phyloP scores from a whole-genome alignment of 2,797 vertebrate genomes.

The Gephyroberyx darwinii region DNA sequence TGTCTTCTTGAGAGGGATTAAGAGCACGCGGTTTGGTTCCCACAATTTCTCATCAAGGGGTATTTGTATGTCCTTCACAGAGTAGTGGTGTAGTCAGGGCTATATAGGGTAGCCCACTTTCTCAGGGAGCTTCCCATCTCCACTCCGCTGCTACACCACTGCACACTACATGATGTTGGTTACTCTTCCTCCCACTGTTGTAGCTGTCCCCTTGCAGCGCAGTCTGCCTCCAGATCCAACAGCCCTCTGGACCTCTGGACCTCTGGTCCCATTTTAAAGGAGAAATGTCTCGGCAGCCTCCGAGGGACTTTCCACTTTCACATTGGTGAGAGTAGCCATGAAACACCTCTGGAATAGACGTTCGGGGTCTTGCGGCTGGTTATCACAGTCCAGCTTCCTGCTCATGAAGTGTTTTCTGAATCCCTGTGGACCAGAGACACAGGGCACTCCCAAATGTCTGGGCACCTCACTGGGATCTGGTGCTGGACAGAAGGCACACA shows the following conservation, averaged over 20 bases:
- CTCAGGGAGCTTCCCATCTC: neutral
- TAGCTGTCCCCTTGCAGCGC: neutral
- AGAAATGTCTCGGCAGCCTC: slow-evolving; percentile 16
- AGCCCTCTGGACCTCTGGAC: neutral
- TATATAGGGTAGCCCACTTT: neutral
- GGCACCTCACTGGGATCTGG: slow-evolving; percentile 64
- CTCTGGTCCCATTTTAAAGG: neutral
- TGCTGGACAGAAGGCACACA: slow-evolving; percentile 62
- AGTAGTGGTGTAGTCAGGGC: neutral
- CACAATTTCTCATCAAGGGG: neutral
- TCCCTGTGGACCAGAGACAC: slow-evolving; percentile 65
- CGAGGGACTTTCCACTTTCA: slow-evolving; percentile 75
- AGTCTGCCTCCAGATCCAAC: neutral
- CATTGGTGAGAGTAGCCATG: slow-evolving; percentile 70
- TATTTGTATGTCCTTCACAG: neutral
- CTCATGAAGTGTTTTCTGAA: slow-evolving; percentile 79
- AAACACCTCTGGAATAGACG: slow-evolving; percentile 83
- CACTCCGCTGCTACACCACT: neutral
- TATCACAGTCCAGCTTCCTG: slow-evolving; percentile 80
- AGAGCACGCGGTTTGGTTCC: neutral
- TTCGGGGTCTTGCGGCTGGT: slow-evolving; percentile 74
- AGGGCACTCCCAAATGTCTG: slow-evolving; percentile 37
- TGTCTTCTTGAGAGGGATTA: neutral
- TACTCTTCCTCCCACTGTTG: neutral
- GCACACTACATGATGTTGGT: neutral